Percentiles rank a stretch among this genome's conserved stretches.
Evolutionary conservation across 2,888 invertebrate genomes (phyloP).

Genomic region (Xestobium rufovillosum): DNA sequence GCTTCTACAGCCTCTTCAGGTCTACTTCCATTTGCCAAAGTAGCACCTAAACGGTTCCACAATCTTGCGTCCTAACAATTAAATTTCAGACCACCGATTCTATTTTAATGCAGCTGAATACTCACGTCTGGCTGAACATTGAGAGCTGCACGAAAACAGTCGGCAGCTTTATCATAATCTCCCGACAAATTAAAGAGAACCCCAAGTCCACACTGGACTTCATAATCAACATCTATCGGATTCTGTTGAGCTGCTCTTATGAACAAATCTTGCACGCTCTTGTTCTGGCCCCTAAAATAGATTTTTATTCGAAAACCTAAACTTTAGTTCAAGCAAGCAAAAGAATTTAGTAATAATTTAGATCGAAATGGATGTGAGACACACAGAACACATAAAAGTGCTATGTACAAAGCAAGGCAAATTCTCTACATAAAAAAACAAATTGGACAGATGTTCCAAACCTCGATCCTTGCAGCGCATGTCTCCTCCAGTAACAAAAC

Average conservation of each 20-base stretch:
- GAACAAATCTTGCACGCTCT: conserved; percentile 66
- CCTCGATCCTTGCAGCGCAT: too few species aligned
- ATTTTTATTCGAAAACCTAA: conserved; percentile 8
- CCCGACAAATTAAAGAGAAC: conserved; percentile 91
- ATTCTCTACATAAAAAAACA: too few species aligned
- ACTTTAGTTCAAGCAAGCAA: conserved; percentile 5
- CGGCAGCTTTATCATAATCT: conserved; percentile 93
- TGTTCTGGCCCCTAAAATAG: conserved; percentile 46
- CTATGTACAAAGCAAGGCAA: too few species aligned
- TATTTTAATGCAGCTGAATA: too few species aligned
- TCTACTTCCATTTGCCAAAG: conserved; percentile 88
- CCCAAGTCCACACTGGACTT: conserved; percentile 90
- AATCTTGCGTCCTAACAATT: conserved; percentile 70
- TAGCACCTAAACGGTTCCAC: conserved; percentile 97
- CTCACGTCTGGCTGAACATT: conserved; percentile 68
- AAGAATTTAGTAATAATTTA: conserved; percentile 6
- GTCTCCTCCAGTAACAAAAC: too few species aligned
- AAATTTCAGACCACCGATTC: conserved; percentile 2
- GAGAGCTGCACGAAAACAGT: conserved; percentile 89
- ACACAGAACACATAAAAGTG: too few species aligned
- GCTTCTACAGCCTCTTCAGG: conserved; percentile 96
- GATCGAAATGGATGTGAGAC: too few species aligned
- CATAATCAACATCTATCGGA: conserved; percentile 70
- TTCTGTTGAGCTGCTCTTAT: conserved; percentile 72
- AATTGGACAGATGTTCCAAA: too few species aligned